Evolutionary conservation across 2,888 invertebrate species (phyloP).

Genomic region (Ophion slaviceki): DNA sequence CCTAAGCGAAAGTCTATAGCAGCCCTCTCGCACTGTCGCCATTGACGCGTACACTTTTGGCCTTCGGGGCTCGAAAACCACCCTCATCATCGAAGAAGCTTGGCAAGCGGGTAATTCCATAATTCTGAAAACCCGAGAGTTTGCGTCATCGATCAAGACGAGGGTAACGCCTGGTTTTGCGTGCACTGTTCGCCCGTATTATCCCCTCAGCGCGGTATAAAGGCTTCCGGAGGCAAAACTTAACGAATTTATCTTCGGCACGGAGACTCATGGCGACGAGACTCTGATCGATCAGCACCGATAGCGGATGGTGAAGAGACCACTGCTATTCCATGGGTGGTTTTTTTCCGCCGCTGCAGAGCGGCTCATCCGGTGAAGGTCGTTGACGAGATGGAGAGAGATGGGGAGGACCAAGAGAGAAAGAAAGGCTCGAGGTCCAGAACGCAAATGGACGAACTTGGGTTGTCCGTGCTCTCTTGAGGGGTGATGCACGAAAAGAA

Average conservation of each 20-base stretch:
- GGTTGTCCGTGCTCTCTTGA: conserved; percentile 21
- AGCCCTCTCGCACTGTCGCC: conserved; percentile 21
- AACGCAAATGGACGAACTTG: conserved; percentile 40
- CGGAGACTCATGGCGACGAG: conserved; percentile 13
- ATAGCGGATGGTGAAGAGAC: neutral
- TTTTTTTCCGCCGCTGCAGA: neutral
- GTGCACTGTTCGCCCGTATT: conserved; percentile 2
- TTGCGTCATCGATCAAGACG: conserved; percentile 56
- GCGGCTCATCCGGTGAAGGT: conserved; percentile 17
- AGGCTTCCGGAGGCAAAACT: conserved; percentile 11
- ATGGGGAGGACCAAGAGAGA: neutral
- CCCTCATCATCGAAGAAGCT: conserved; percentile 27
- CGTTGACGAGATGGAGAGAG: conserved; percentile 21
- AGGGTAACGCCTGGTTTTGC: neutral
- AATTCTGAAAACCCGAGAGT: conserved; percentile 67
- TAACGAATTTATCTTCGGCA: neutral
- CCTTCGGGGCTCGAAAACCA: conserved; percentile 7
- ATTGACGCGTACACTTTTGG: conserved; percentile 23
- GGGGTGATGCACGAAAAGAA: conserved; percentile 21
- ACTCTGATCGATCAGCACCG: conserved; percentile 48
- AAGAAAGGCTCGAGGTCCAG: conserved; percentile 29
- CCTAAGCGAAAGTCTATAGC: conserved; percentile 54
- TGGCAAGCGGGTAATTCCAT: conserved; percentile 71
- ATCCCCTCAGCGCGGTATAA: neutral
- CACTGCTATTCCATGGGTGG: conserved; percentile 4